phyloP scores from a whole-genome alignment of 2,888 invertebrate genomes.

The Erynnis tages region DNA sequence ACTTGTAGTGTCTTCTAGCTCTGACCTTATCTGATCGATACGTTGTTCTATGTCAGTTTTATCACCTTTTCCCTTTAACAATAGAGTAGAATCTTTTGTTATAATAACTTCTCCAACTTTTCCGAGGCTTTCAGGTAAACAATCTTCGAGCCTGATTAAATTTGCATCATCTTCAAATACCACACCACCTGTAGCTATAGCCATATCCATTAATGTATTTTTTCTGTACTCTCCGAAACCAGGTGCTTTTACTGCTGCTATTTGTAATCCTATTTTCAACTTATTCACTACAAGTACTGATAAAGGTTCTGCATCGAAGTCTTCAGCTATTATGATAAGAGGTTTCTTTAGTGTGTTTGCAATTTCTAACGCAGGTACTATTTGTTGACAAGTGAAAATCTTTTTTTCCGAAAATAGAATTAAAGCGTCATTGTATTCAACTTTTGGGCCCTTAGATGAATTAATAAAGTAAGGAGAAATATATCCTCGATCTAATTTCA shows the following conservation, averaged over 20 bases:
- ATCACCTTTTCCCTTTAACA: slow-evolving; percentile 86
- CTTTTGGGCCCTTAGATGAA: slow-evolving; percentile 97
- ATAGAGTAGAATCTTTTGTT: slow-evolving; percentile 95
- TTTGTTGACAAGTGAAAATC: slow-evolving; percentile 95
- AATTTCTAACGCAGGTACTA: slow-evolving; percentile 97
- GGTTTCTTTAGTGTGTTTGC: slow-evolving; percentile 95
- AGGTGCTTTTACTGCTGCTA: slow-evolving; percentile 97
- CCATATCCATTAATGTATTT: slow-evolving; percentile 93
- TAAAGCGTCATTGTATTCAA: slow-evolving; percentile 97
- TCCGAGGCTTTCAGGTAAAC: slow-evolving; percentile 89
- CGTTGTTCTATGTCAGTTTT: slow-evolving; percentile 88
- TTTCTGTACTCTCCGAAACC: slow-evolving; percentile 97
- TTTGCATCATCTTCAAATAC: slow-evolving; percentile 96
- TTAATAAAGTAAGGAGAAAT: slow-evolving; percentile 99
- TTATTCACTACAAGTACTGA: slow-evolving; percentile 94
- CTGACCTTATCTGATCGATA: slow-evolving; percentile 89
- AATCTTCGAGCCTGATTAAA: slow-evolving; percentile 93
- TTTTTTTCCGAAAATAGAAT: slow-evolving; percentile 97
- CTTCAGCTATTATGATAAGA: slow-evolving; percentile 96
- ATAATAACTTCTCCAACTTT: slow-evolving; percentile 93
- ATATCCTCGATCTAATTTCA: slow-evolving; percentile 99
- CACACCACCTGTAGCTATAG: slow-evolving; percentile 93
- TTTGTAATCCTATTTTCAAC: slow-evolving; percentile 94
- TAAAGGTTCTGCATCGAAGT: slow-evolving; percentile 95
- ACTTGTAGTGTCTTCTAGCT: slow-evolving; percentile 89